Evolutionary conservation across 2,113 vertebrate species (phyloP), one percentile per base, ranked within the genome.

Genomic region (Archilochus colubris): DNA sequence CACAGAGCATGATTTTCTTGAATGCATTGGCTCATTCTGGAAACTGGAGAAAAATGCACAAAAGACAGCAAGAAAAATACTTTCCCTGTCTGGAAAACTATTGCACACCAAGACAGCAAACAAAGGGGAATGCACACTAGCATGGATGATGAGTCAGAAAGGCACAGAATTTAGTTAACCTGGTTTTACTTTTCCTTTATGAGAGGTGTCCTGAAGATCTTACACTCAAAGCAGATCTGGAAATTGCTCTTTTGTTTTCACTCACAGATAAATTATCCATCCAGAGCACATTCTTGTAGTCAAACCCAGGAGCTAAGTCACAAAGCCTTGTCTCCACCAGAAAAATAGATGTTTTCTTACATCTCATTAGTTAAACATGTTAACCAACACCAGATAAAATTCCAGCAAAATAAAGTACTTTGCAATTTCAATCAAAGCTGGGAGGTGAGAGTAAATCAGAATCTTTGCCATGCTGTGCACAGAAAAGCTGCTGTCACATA

Each of bases 401-500:
- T 50, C 66, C 9, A 11, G 14, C 6, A 40, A 40, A 40, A 40
- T 10, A 40, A 40, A 40, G 40, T 40, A 40, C 11, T 40, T 54
- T 22, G 69, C 14, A 87, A 46, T 82, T 68, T n/a, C 53, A 44
- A 78, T 28, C 28, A 2, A 15, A 83, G 77, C 20, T 0, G 0
- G 77, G 38, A 51, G 57, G 48, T 7, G 73, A 91, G 79, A n/a
- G 54, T 25, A 58, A 59, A 69, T 28, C 55, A 16, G 48, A 6
- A 38, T 73, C 25, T 44, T 30, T 4, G 51, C 38, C 64, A 24
- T 0, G 2, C 36, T 2, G 3, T 0, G 40, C 28, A 9, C 10
- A 5, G 62, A 46, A 38, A 53, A 93, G 69, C 84, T 84, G 59
- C 76, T 57, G n/a, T 9, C 62, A 20, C 6, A 7, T 4, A 13